phyloP scores from a whole-genome alignment of 1,140 invertebrate genomes.

The Leguminivora glycinivorella region DNA sequence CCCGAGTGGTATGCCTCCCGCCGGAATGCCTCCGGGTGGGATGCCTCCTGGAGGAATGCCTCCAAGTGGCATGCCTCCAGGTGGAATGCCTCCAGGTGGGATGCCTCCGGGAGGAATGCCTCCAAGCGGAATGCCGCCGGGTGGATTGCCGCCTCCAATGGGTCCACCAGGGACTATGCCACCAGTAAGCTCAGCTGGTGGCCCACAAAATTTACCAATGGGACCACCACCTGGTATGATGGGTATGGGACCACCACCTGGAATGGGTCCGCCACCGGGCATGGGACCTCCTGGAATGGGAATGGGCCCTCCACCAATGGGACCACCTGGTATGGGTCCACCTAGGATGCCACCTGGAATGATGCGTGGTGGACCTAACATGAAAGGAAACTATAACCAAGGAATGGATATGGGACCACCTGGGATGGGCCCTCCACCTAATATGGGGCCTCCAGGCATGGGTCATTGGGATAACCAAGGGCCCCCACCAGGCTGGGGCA shows the following conservation, averaged over 20 bases:
- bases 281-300: slow-evolving; percentile 15
- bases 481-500: slow-evolving; percentile 55
- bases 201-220: slow-evolving; percentile 37
- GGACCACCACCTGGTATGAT: slow-evolving; percentile 28
- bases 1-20: slow-evolving; percentile 56
- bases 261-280: slow-evolving; percentile 32
- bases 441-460: slow-evolving; percentile 45
- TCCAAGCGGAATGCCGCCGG: slow-evolving; percentile 55
- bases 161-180: slow-evolving; percentile 61
- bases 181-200: slow-evolving; percentile 47
- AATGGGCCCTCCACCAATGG: slow-evolving; percentile 31
- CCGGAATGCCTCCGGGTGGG: slow-evolving; percentile 46
- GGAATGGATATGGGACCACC: slow-evolving; percentile 62
- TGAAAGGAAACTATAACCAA: slow-evolving; percentile 53
- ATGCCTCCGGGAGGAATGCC: slow-evolving; percentile 57
- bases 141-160: slow-evolving; percentile 50
- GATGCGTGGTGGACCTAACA: slow-evolving; percentile 32
- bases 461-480: slow-evolving; percentile 36
- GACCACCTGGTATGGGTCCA: slow-evolving; percentile 35
- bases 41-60: slow-evolving; percentile 56
- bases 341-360: slow-evolving; percentile 29
- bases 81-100: slow-evolving; percentile 47
- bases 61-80: slow-evolving; percentile 63
- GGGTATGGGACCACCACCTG: slow-evolving; percentile 26
- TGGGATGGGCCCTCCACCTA: slow-evolving; percentile 52